Evolutionary conservation across 2,888 invertebrate genomes (phyloP), one percentile per base, ranked within the genome.

Genomic region (Dasypolia templi): DNA sequence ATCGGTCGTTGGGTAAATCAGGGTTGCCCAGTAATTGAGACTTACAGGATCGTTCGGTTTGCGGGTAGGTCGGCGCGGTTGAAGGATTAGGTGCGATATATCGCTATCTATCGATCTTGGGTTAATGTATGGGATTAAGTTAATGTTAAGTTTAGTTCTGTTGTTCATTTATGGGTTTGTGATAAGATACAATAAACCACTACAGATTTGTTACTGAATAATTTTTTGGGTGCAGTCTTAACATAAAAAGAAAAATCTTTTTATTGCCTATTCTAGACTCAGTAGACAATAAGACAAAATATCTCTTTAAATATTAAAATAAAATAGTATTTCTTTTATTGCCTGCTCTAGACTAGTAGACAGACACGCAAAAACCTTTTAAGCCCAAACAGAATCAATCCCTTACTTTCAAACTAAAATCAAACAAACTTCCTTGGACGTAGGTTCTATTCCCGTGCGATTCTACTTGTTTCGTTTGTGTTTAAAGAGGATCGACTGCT

Each of bases 1-100:
- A 94, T 95, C 92, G 95, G 95, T 94, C 93, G 94, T 92, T 79
- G 95, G 95, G 93, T 94, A 93, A 94, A 95, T 95, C 95, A 93
- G 96, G 95, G 95, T 94, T 92, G 93, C 90, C 94, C 94, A 91
- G 96, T 96, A 96, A 96, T 96, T 95, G 96, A 96, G 96, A 96
- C 94, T 95, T 95, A 96, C 92, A 93, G 95, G 94, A 93, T 94
- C 93, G 94, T 95, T 95, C 92, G 95, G 95, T 93, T 92, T 89
- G 90, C 71, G 89, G 92, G 88, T 90, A 89, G 90, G 90, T 90
- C 87, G 88, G 66, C 74, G 90, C 90, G 94, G 94, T 94, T 94
- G 94, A 95, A 95, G 96, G 95, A 96, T 96, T 95, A 95, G 73
- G 86, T 88, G 84, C 83, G 91, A 79, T 91, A 91, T 92, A 93